phyloP scores from a whole-genome alignment of 2,888 invertebrate genomes.

The Proisotoma minuta region DNA sequence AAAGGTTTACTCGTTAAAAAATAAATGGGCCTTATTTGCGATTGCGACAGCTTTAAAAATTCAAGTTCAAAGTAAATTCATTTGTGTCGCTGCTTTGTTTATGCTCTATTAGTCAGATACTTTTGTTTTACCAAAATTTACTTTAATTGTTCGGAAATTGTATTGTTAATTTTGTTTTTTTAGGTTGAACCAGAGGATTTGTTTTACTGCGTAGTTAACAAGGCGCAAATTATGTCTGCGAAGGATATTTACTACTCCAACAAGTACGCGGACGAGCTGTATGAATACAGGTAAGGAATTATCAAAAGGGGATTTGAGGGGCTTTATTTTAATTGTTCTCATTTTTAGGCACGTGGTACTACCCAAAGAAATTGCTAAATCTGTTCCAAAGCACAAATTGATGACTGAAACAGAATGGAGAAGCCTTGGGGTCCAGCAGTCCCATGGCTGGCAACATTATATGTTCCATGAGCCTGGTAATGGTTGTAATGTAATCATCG shows the following conservation, averaged over 20 bases:
- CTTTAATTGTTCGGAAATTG: too few relatives aligned
- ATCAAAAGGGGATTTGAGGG: background rate
- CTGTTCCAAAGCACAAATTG: slow-evolving; percentile 85
- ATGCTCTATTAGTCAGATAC: too few relatives aligned
- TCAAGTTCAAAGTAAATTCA: too few relatives aligned
- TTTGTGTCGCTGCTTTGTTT: too few relatives aligned
- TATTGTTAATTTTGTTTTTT: too few relatives aligned
- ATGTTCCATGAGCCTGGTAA: slow-evolving; percentile 91
- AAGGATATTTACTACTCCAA: slow-evolving; percentile 87
- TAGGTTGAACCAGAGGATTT: too few relatives aligned
- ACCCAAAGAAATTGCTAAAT: slow-evolving; percentile 83
- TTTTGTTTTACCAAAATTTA: too few relatives aligned
- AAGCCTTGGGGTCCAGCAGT: slow-evolving; percentile 89
- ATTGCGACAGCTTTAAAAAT: too few relatives aligned
- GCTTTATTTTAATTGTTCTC: background rate
- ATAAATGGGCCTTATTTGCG: too few relatives aligned
- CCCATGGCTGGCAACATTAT: slow-evolving; percentile 94
- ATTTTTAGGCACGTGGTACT: slow-evolving; percentile 82
- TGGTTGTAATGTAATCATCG: background rate
- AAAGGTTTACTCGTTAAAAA: too few relatives aligned
- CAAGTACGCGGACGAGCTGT: slow-evolving; percentile 85
- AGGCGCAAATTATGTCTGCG: slow-evolving; percentile 39
- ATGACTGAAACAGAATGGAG: slow-evolving; percentile 95
- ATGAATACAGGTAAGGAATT: slow-evolving; percentile 77
- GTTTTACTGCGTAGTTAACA: too few relatives aligned